Base-by-base conservation (phyloP, 2,797 vertebrate genomes). In the Chaetodon trifasciatus region DNA sequence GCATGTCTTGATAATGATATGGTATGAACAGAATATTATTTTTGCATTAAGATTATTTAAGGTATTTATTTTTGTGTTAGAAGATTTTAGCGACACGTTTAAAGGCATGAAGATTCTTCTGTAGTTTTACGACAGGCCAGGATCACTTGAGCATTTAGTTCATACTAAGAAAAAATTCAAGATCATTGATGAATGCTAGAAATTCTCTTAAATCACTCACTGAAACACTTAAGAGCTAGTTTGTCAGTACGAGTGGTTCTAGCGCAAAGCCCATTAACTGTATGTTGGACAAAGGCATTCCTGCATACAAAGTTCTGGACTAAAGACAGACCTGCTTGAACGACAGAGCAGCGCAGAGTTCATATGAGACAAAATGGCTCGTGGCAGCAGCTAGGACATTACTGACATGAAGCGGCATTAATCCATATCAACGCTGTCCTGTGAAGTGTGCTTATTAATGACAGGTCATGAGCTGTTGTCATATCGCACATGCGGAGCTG, bases 391-490 rank as follows among this genome's bases (percentile, higher is more conserved):
- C 72, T 67, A 73, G 35, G 65, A 89, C 82, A 72, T 62, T 46
- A 74, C 49, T 74, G 66, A 83, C 70, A 52, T 46, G 58, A 71
- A 76, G 82, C 74, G 32, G 78, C 82, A 77, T 87, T 87, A 86
- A 92, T 88, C 88, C 78, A 85, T 74, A 88, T 88, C 84, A 86
- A 69, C 5, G 11, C 55, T 11, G 66, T 65, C 76, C 61, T 82
- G 74, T 76, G 70, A 87, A 84, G 76, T 74, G 73, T 57, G 85
- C 86, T 78, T 70, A 87, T 86, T 91, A 87, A 89, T 11, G 76
- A 86, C 89, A 70, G 85, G 81, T 87, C 86, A 79, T 68, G 63
- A 81, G 85, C 78, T 79, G 68, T 49, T 85, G 78, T 88, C 82
- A 77, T 83, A 78, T 80, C 78, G 75, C 70, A 70, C 62, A 75